Base-by-base conservation (phyloP, 2,888 invertebrate genomes). In the Eurois occulta region DNA sequence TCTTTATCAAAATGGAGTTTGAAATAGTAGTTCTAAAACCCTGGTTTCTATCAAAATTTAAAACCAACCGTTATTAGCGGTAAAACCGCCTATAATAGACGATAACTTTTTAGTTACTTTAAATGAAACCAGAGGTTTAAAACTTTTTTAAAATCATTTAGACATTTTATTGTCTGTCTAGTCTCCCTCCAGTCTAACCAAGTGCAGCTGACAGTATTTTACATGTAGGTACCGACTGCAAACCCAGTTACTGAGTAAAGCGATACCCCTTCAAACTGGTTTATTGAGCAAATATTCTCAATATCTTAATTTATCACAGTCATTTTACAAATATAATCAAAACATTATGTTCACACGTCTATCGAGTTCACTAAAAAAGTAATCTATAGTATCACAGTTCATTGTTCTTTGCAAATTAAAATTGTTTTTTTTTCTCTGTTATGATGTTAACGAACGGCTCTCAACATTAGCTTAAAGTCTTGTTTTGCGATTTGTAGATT, bases 271-370 rank as follows among this genome's bases (percentile, higher is more conserved):
- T 65, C 7, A 41, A 18, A 18, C 41, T 28, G 41, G 10, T 10
- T 16, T 18, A 64, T 64, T 80, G 81, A 81, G 76, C 58, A 75
- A 78, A 58, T 79, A 55, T 58, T 74, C 28, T 74, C 43, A 80
- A 80, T 21, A n/a, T 5, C 7, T 35, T 28, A 52, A 35, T 55
- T n/a, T 21, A 35, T 10, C 13, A 18, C 41, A 62, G 35, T 73
- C 64, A 81, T 81, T 81, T 84, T 74, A 74, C 85, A 81, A 84
- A 81, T 72, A 70, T 38, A 46, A 46, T 46, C 60, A 68, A 64
- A 74, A 52, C 38, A 35, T 41, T 1, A 48, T 43, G 13, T 41
- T 58, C 60, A 70, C 65, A 11, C 18, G 10, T 41, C 28, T 64
- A 35, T 52, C 7, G 11, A 74, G 21, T 55, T 67, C 35, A 84